Percentiles rank a stretch among this genome's conserved stretches.
These are phyloP conservation scores for Heliconius congener DNA, from an alignment of 1,140 invertebrate genomes.

Conservation along the genomic window DNA sequence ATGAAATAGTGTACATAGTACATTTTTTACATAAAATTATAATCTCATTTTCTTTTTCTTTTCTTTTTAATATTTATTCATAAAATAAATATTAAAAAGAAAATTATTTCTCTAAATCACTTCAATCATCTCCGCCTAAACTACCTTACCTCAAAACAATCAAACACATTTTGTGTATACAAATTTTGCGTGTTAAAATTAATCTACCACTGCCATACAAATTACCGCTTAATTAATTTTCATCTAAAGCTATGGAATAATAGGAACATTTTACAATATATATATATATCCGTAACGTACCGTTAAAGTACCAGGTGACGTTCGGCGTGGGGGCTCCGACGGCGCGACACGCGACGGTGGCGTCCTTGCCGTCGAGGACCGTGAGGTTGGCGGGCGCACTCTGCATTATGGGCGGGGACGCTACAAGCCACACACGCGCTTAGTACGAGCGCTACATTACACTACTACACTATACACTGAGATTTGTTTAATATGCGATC, in stretches of 20 bases:
- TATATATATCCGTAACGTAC: conserved; percentile 79
- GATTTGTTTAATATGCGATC: background rate
- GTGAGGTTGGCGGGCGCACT: conserved; percentile 91
- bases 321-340: conserved; percentile 94
- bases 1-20: background rate
- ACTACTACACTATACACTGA: background rate
- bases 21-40: too few relatives aligned
- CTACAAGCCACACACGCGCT: conserved; percentile 83
- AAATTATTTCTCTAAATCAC: too few relatives aligned
- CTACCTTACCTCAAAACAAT: too few relatives aligned
- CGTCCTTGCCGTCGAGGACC: conserved; percentile 95
- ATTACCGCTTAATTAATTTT: background rate
- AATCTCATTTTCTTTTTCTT: too few relatives aligned
- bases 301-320: conserved; percentile 95
- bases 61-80: too few relatives aligned
- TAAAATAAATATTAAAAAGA: too few relatives aligned
- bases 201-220: too few relatives aligned
- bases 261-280: background rate
- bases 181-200: too few relatives aligned
- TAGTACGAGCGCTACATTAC: conserved; percentile 57
- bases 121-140: too few relatives aligned
- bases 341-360: conserved; percentile 91
- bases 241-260: background rate
- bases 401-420: conserved; percentile 92
- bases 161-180: too few relatives aligned